Evolutionary conservation across 1,140 invertebrate genomes (phyloP), one percentile per base, ranked within the genome.

Genomic region (Contarinia nasturtii): DNA sequence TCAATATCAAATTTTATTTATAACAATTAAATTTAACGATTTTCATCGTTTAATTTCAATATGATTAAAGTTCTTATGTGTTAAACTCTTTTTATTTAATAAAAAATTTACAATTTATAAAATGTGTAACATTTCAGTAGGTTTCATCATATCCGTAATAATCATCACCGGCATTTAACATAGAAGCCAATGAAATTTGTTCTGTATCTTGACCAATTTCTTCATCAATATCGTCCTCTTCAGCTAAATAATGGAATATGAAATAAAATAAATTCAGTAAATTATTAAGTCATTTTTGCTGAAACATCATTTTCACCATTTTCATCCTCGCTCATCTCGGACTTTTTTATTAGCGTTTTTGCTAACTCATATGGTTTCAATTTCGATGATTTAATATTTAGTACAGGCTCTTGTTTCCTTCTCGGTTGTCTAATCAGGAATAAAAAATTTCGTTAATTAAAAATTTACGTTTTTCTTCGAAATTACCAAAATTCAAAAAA

Each of bases 61-160:
- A 8, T 34, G 33, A 34, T 34, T 34, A 8, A 34, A 34, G 14
- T 34, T 8, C 14, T 7, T 34, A 34, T 34, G 33, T 34, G 7
- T 34, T 34, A 14, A 34, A 34, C 7, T 34, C 7, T 8, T 34
- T 34, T 34, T 8, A 34, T 34, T 8, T 8, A 34, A 34, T 34
- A 34, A 8, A 8, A 34, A 34, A 34, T 34, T 7, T 14, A 34
- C 14, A 7, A 14, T 8, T 14, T 8, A 8, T 34, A 7, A 34
- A 8, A 34, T 8, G 7, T 34, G 33, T 34, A 34, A 8, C 33
- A 34, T 14, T 7, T 38, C 42, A 48, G 15, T 48, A 20, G 7
- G 61, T 60, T n/a, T 63, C 60, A 42, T 63, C 61, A 51, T 62
- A 62, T 10, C 56, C 61, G 43, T 61, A 63, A 15, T 57, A 61